Conservation (phyloP, 2,797 vertebrate species). For the Morus bassanus region DNA sequence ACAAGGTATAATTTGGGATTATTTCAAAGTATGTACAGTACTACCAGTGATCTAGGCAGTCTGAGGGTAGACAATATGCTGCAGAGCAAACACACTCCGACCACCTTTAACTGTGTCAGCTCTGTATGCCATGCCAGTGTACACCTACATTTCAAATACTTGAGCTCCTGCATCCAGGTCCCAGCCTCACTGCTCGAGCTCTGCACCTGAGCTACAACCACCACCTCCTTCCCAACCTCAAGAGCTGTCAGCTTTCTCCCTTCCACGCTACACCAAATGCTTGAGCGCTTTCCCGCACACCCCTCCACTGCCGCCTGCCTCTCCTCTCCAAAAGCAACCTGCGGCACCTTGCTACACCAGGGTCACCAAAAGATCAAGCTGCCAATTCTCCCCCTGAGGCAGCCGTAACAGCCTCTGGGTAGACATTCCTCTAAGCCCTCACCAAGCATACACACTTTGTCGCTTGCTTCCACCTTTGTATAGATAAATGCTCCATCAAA, state of each 20-base stretch:
- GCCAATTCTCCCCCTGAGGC: not conserved
- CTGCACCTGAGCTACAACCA: not conserved
- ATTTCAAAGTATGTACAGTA: not conserved
- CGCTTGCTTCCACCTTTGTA: not conserved
- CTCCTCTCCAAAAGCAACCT: not conserved
- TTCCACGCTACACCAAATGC: not conserved
- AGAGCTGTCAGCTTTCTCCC: not conserved
- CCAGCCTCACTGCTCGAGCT: not conserved
- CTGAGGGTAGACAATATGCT: not conserved
- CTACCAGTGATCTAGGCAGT: not conserved
- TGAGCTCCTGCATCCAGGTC: not conserved
- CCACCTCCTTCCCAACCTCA: not conserved
- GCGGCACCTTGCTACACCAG: accelerated
- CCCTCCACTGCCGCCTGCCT: not conserved
- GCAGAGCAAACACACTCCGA: not conserved
- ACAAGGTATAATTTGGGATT: not conserved
- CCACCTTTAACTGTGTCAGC: too few species aligned
- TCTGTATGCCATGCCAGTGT: accelerated
- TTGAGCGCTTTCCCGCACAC: not conserved
- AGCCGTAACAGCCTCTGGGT: not conserved
- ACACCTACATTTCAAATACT: not conserved
- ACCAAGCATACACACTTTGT: not conserved
- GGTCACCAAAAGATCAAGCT: not conserved
- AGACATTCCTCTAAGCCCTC: not conserved
- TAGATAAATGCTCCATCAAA: not conserved